phyloP scores from a whole-genome alignment of 1,140 invertebrate species.

The Galleria mellonella region DNA sequence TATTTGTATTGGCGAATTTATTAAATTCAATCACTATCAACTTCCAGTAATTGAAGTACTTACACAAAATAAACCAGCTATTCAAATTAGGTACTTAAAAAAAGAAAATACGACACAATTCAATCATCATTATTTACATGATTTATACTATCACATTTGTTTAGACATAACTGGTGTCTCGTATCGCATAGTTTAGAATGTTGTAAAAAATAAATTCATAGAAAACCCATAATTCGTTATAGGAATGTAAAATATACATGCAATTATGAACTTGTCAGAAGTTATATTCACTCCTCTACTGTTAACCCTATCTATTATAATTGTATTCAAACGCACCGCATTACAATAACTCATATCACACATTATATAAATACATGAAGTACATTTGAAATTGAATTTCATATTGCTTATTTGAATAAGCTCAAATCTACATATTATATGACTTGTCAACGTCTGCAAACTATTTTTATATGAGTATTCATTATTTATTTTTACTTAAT shows the following conservation, averaged over 20 bases:
- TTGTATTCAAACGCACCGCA: too few relatives aligned
- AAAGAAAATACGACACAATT: constrained; percentile 42
- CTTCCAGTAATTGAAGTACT: constrained; percentile 68
- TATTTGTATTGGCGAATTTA: constrained; percentile 64
- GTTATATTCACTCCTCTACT: neutral
- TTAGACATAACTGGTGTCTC: constrained; percentile 21
- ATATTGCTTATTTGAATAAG: too few relatives aligned
- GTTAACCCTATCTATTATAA: too few relatives aligned
- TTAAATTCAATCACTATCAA: constrained; percentile 70
- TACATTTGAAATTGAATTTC: too few relatives aligned
- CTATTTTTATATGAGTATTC: too few relatives aligned
- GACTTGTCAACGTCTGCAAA: too few relatives aligned
- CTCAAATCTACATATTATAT: too few relatives aligned
- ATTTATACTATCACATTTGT: constrained; percentile 45
- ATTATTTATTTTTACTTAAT: too few relatives aligned
- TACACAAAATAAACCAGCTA: constrained; percentile 58
- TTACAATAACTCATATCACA: too few relatives aligned
- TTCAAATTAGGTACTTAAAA: constrained; percentile 51
- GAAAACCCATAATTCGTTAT: constrained; percentile 11
- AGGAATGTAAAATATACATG: constrained; percentile 19
- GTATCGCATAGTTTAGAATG: constrained; percentile 10
- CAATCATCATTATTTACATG: constrained; percentile 43
- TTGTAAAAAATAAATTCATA: constrained; percentile 3
- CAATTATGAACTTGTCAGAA: constrained; percentile 1
- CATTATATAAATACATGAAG: too few relatives aligned